These are phyloP conservation scores for Exephanes ischioxanthus DNA, from an alignment of 2,888 invertebrate genomes.

Conservation along the genomic window DNA sequence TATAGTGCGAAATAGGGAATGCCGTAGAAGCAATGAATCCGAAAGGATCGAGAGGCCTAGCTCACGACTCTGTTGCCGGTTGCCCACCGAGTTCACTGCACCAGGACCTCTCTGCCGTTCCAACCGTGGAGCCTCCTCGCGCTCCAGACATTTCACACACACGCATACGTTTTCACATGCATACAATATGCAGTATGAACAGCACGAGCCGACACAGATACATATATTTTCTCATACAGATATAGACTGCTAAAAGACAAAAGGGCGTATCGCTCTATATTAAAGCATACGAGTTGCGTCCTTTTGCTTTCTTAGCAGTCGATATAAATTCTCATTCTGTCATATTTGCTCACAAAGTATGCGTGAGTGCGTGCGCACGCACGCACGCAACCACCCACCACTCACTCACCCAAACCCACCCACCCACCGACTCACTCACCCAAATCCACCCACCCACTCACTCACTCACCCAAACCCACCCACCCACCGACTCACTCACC, in stretches of 20 bases:
- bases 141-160: constrained; percentile 31
- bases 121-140: constrained; percentile 21
- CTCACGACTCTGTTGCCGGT: constrained; percentile 43
- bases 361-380: neutral
- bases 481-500: too few relatives aligned
- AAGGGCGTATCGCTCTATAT: too few relatives aligned
- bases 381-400: neutral
- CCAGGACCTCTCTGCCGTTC: constrained; percentile 58
- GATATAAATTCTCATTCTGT: too few relatives aligned
- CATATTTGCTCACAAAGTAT: too few relatives aligned
- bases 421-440: too few relatives aligned
- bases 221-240: neutral
- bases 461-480: too few relatives aligned
- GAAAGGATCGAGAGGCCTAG: constrained; percentile 67
- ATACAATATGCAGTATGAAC: constrained; percentile 2
- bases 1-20: constrained; percentile 15
- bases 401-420: too few relatives aligned
- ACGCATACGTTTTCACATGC: neutral
- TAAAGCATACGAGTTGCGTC: too few relatives aligned
- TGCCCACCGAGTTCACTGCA: constrained; percentile 71
- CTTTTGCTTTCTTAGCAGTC: too few relatives aligned
- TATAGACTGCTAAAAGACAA: too few relatives aligned
- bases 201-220: neutral
- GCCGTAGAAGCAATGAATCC: constrained; percentile 65
- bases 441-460: neutral